A percentile compares a stretch with the other conserved stretches of the same genome.
Conservation (phyloP, 2,888 invertebrate species). For the Candidula unifasciata region DNA sequence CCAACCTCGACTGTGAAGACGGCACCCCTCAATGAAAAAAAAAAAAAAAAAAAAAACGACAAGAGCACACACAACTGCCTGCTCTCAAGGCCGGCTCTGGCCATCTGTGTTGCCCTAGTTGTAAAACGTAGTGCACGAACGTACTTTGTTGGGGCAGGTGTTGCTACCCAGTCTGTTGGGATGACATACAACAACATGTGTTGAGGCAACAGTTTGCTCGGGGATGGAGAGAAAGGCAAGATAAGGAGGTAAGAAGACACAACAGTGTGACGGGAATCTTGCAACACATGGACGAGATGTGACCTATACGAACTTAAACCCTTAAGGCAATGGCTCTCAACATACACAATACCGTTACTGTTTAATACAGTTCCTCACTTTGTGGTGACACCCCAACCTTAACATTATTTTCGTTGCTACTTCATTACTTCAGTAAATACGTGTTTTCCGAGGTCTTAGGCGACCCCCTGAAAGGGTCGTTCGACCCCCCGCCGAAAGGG, state of each 20-base stretch:
- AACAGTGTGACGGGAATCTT: background rate
- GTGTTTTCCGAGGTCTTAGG: too few species aligned
- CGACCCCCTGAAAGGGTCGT: too few species aligned
- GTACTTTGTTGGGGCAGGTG: background rate
- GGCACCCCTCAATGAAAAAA: too few species aligned
- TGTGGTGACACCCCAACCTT: too few species aligned
- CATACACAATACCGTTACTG: too few species aligned
- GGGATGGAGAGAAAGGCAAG: background rate
- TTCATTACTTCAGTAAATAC: too few species aligned
- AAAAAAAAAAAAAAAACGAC: too few species aligned
- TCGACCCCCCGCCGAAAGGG: too few species aligned
- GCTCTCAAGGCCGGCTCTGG: background rate
- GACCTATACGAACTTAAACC: background rate
- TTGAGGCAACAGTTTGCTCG: background rate
- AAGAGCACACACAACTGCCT: too few species aligned
- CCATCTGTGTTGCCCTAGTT: background rate
- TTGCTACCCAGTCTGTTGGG: background rate
- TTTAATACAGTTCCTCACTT: too few species aligned
- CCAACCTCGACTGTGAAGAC: background rate
- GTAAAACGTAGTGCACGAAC: background rate
- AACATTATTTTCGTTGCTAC: too few species aligned
- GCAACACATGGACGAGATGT: slow-evolving; percentile 1
- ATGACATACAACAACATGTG: background rate
- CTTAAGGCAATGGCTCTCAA: too few species aligned
- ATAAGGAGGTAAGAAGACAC: background rate